Evolutionary conservation across 2,888 invertebrate species (phyloP), one percentile per base, ranked within the genome.

Genomic region (Tachina fera): DNA sequence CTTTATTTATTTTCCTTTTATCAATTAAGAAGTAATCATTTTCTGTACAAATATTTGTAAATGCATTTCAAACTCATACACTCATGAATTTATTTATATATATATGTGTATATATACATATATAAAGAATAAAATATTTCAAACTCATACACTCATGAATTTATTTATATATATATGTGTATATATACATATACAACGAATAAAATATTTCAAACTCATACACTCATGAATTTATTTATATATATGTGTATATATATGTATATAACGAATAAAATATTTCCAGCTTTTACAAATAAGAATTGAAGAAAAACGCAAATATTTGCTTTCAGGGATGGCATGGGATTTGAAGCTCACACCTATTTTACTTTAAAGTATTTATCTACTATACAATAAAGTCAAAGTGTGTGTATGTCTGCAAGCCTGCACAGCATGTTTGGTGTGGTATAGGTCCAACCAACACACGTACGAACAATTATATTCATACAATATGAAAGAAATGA

Each of bases 291-390:
- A 31, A 9, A 14, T 51, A 60, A 60, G 22, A 49, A 19, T 9
- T 43, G 14, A 22, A 47, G 13, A 45, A 31, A 45, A 56, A 76
- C 19, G 5, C 14, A 78, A 60, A 70, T 53, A 51, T 74, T 51
- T 49, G 51, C 1, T 51, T 22, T 47, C 47, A 14, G 10, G 58
- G 41, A 22, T 49, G 58, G 8, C 13, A 10, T 47, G 72, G 58
- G 58, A 72, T 49, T 45, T 58, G 13, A 74, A 67, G 72, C 80
- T 80, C 74, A 67, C 72, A 75, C 74, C 74, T 75, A 43, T 49
- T 74, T 75, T 43, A 43, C 51, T 16, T 74, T n/a, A 51, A 70
- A 19, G 6, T 45, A 58, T 56, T 39, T 31, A 22, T 22, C 22
- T 22, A 22, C 22, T 22, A 22, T 22, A 31, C 31, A 53, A 9